Evolutionary conservation across 2,888 invertebrate genomes (phyloP), one percentile per base, ranked within the genome.

Genomic region (Brenthis hecate): DNA sequence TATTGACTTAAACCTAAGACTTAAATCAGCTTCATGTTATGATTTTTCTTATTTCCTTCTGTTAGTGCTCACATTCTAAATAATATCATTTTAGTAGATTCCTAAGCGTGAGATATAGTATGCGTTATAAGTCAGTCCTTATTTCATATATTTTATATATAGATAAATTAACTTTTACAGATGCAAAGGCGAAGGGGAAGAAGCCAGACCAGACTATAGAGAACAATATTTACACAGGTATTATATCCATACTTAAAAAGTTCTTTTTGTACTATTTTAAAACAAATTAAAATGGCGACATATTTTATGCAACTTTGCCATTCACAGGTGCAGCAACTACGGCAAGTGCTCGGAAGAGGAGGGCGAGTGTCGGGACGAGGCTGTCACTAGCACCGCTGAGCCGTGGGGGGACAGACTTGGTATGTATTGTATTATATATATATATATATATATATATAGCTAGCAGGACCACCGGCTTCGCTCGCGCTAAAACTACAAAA

Each of bases 351-450:
- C 63, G 1, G 85, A 80, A 19, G 83, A 81, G 2, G 70, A 72
- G 1, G 65, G 75, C n/a, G 79, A 77, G 28, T 54, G 65, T 1
- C 75, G 76, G 0, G 71, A 80, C 47, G 88, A 88, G 60, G 71
- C 80, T 0, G 89, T 90, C 53, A 74, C 85, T 77, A 89, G 88
- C 78, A 81, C 82, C 6, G 84, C 80, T 0, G 85, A 86, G 58
- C 84, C 80, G 51, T 89, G 91, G 88, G 88, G 85, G n/a, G 90
- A 89, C 73, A 85, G 86, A 70, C 76, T 85, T 14, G 90, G 89
- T 82, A 23, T 68, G 51, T 19, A 19, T 19, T 19, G 19, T 19
- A 19, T 19, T 19, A 1, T 19, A 19, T 19, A n/a, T n/a, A n/a
- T n/a, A n/a, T n/a, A n/a, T n/a, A n/a, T 19, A 19, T 19, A 19